Conservation (phyloP, 2,113 vertebrate species). For the Dicrurus megarhynchus region DNA sequence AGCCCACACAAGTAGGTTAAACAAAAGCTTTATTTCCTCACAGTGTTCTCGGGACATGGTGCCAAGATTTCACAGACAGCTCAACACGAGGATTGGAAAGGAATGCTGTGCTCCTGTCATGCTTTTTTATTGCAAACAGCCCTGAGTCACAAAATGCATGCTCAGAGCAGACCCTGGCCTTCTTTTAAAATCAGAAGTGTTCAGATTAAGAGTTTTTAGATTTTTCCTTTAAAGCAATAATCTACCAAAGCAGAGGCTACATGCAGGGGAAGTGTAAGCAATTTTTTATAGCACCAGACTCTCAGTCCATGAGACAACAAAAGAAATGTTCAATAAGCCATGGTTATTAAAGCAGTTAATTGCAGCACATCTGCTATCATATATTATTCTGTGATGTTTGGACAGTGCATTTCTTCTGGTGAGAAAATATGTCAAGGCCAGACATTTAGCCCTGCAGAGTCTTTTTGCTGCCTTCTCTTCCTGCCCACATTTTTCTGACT, state of each 20-base stretch:
- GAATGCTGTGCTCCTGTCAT: not conserved
- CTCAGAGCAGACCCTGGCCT: not conserved
- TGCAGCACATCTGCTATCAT: not conserved
- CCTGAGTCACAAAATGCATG: not conserved
- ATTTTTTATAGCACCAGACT: not conserved
- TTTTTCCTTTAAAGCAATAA: not conserved
- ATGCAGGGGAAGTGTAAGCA: not conserved
- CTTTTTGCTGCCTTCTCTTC: not conserved
- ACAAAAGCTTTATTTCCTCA: conserved; percentile 44
- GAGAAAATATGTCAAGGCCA: not conserved
- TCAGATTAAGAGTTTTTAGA: not conserved
- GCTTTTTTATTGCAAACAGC: conserved; percentile 8
- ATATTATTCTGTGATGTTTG: accelerated
- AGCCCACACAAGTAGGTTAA: conserved; percentile 64
- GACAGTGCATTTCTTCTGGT: not conserved
- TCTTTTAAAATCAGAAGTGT: not conserved
- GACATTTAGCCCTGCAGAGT: not conserved
- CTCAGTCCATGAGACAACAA: not conserved
- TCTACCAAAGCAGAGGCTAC: not conserved
- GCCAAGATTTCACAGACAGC: conserved; percentile 15
- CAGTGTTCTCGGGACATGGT: not conserved
- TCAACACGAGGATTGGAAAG: conserved; percentile 21
- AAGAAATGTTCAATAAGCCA: not conserved
- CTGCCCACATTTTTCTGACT: not conserved
- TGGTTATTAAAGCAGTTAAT: not conserved